Base-by-base conservation (phyloP, 2,888 invertebrate species). In the Nysson spinosus region DNA sequence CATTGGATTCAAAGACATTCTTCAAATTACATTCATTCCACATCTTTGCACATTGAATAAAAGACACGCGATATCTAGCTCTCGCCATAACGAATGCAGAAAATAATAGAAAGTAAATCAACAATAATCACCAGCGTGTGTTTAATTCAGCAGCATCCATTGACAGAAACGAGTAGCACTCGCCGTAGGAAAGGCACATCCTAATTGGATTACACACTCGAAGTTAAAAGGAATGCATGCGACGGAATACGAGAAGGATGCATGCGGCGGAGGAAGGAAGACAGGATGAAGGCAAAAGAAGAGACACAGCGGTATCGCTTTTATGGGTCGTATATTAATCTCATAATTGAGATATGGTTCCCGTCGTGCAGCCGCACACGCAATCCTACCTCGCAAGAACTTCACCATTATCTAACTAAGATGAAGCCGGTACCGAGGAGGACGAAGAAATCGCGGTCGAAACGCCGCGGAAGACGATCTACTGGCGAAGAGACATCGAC, bases 301-400 rank as follows among this genome's bases (percentile, higher is more conserved):
- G 46, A 60, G 71, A 71, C 73, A 74, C 71, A 67, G 46, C 74
- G 51, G 72, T 78, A 81, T 81, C 72, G 74, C 73, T 81, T 77
- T 83, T 82, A 84, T 85, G 80, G 79, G 72, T 80, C 83, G 79
- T 83, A 83, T 83, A 84, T 84, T 85, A 84, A 83, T 84, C 81
- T 70, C 67, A 78, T 86, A 85, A 86, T 86, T 85, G 83, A 86
- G 85, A 85, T 80, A 82, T 80, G 80, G 77, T 79, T 72, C 71
- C 72, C 65, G 75, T 70, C 72, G 65, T 57, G 67, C 54, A 60
- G 49, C 46, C 57, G 69, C 60, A 56, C 80, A 80, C 79, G 78
- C 81, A 77, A 75, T 47, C 55, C 64, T 55, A 16, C 57, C 66
- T 55, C 64, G 70, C 77, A 79, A 78, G 71, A 79, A 81, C 50